Evolutionary conservation across 2,113 vertebrate genomes (phyloP).

Genomic region (Lethenteron camtschaticum): DNA sequence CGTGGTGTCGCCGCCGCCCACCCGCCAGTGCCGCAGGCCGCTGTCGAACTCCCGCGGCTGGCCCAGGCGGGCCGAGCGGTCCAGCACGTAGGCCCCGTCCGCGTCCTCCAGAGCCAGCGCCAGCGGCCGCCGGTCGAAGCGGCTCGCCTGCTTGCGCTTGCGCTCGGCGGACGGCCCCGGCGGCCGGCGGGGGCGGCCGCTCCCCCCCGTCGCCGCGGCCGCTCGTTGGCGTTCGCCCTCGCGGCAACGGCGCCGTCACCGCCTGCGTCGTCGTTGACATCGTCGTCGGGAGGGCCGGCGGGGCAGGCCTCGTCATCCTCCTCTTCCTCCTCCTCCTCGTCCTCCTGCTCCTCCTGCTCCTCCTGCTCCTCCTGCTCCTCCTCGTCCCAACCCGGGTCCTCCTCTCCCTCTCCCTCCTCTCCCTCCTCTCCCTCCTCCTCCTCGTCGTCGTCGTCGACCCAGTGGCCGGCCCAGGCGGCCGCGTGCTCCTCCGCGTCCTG

Average conservation of each 20-base stretch:
- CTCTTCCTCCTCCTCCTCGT: conserved; percentile 24
- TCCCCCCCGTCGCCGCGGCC: conserved; percentile 14
- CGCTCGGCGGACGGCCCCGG: conserved; percentile 24
- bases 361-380: conserved; percentile 15
- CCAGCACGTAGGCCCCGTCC: conserved; percentile 55
- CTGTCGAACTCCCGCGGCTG: conserved; percentile 83
- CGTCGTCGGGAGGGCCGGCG: conserved; percentile 14
- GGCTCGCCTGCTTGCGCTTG: conserved; percentile 54
- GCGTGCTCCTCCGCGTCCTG: neutral
- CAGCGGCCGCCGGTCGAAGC: conserved; percentile 85
- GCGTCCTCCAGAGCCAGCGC: conserved; percentile 75
- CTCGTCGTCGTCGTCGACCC: neutral
- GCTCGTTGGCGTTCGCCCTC: conserved; percentile 17
- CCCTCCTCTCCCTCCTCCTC: neutral
- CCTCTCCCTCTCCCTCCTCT: neutral
- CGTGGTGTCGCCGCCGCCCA: conserved; percentile 84
- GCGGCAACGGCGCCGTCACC: conserved; percentile 14
- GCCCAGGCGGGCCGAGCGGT: conserved; percentile 51
- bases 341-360: conserved; percentile 27
- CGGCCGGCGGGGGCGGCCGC: conserved; percentile 13
- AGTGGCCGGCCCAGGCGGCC: neutral
- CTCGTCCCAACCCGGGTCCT: conserved; percentile 17
- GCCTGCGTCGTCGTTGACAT: conserved; percentile 20
- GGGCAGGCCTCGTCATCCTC: conserved; percentile 27
- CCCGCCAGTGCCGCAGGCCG: conserved; percentile 79